phyloP scores from a whole-genome alignment of 1,140 invertebrate species.

The Ephestia elutella region DNA sequence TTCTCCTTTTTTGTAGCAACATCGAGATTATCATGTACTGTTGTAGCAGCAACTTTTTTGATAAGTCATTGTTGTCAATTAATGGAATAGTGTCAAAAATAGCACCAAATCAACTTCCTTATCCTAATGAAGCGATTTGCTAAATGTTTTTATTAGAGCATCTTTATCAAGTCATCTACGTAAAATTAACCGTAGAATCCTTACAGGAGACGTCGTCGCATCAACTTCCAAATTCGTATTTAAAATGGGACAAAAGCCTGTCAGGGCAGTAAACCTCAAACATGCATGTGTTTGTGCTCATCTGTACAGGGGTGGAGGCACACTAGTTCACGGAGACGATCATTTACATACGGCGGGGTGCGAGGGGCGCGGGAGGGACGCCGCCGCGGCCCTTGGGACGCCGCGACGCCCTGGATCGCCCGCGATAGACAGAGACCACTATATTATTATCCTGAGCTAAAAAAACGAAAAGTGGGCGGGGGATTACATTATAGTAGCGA shows the following conservation, averaged over 20 bases:
- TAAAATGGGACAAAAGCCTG: slow-evolving; percentile 70
- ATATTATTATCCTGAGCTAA: slow-evolving; percentile 74
- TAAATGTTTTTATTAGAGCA: background rate
- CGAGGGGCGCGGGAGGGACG: slow-evolving; percentile 58
- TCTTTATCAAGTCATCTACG: background rate
- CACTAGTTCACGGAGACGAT: slow-evolving; percentile 57
- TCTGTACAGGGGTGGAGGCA: slow-evolving; percentile 36
- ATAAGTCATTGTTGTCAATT: no score
- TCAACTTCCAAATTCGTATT: slow-evolving; percentile 54
- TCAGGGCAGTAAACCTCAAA: slow-evolving; percentile 70
- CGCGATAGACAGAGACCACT: slow-evolving; percentile 67
- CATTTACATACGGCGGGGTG: slow-evolving; percentile 68
- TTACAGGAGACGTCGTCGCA: slow-evolving; percentile 28
- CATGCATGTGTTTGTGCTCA: slow-evolving; percentile 34
- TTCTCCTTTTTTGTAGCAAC: no score
- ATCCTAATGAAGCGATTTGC: no score
- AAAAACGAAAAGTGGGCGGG: slow-evolving; percentile 76
- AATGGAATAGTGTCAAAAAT: no score
- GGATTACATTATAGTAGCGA: slow-evolving; percentile 75
- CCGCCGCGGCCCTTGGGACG: slow-evolving; percentile 39
- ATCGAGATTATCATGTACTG: no score
- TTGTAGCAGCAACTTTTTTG: no score
- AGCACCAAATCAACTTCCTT: no score
- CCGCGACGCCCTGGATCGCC: slow-evolving; percentile 27
- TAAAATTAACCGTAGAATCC: background rate